Base-by-base conservation (phyloP, 2,888 invertebrate genomes). In the Yponomeuta cagnagella region DNA sequence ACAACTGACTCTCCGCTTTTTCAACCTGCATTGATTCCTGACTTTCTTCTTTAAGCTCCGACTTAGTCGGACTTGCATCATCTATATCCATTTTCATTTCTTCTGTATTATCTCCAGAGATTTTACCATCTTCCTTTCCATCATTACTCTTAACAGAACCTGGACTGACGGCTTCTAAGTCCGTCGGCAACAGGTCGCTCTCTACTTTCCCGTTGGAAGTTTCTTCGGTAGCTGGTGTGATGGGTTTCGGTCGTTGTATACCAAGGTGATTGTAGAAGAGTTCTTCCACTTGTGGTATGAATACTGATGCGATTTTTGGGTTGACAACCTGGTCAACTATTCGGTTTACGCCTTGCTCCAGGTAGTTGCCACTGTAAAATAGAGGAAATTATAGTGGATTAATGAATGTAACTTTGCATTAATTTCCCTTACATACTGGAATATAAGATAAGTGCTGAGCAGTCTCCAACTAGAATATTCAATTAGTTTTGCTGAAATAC, bases 261-360 rank as follows among this genome's bases (percentile, higher is more conserved):
- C 97, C 97, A 67, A 98, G 88, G 84, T 95, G 96, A 83, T 96
- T 96, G 81, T 97, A 98, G 0, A 98, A 96, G 23, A 97, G 95
- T 78, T 97, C 97, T 86, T 98, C 97, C 10, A 98, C 96, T 93
- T 97, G 96, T 0, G 98, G 97, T 81, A 97, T 95, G 83, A 98
- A 97, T 12, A 97, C 95, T 2, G 96, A 94, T 74, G 95, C 95
- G 9, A 98, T 96, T 92, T 98, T 98, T 0, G 98, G 97, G 85
- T 98, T 97, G 0, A 98, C 97, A 0, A 98, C 98, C 93, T 99
- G 98, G 82, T 98, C 98, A 0, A 98, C 98, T 74, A 99, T 98
- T 75, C 98, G 94, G 84, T 98, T 98, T 2, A 98, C 97, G 10
- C 98, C 98, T 76, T 95, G 96, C 79, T 97, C 97, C 75, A 98